A percentile compares a stretch with the other conserved stretches of the same genome.
These are phyloP conservation scores for Philopedon plagiatum DNA, from an alignment of 2,888 invertebrate species.

Conservation along the genomic window DNA sequence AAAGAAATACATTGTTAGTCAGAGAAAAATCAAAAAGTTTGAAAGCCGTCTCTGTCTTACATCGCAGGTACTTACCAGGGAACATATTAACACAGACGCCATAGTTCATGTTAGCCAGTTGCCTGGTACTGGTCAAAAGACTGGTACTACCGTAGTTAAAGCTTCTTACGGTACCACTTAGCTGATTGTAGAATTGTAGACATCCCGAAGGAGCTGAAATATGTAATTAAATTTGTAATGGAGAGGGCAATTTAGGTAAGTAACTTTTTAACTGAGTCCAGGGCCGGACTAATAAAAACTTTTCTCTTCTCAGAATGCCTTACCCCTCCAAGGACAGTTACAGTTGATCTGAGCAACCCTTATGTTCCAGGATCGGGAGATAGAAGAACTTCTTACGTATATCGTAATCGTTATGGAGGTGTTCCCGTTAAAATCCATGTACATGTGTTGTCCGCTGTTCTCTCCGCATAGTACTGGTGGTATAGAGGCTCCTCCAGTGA, in stretches of 20 bases:
- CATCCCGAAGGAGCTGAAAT: conserved; percentile 83
- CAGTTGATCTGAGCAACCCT: conserved; percentile 81
- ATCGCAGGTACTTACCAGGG: conserved; percentile 45
- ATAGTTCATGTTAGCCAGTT: conserved; percentile 81
- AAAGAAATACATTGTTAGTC: conserved; percentile 54
- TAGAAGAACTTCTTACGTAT: conserved; percentile 75
- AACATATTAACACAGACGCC: conserved; percentile 82
- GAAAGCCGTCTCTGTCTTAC: too few relatives aligned
- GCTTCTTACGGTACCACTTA: conserved; percentile 77
- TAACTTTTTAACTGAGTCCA: too few relatives aligned
- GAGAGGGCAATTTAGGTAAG: too few relatives aligned
- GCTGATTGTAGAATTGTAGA: conserved; percentile 79
- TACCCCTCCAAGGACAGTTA: conserved; percentile 78
- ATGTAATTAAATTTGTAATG: not conserved
- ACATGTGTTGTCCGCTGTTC: conserved; percentile 84
- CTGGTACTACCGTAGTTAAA: conserved; percentile 82
- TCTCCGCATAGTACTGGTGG: conserved; percentile 87
- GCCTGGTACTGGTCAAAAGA: conserved; percentile 74
- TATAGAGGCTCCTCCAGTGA: conserved; percentile 78
- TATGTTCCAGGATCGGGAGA: conserved; percentile 82
- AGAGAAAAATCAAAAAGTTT: not conserved
- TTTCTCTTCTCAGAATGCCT: not conserved
- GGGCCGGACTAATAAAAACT: too few relatives aligned
- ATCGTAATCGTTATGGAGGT: conserved; percentile 77
- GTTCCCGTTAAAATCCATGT: conserved; percentile 80